These are phyloP conservation scores for Halocynthia aurantium DNA, from an alignment of 23 tunicate genomes.

Conservation along the genomic window DNA sequence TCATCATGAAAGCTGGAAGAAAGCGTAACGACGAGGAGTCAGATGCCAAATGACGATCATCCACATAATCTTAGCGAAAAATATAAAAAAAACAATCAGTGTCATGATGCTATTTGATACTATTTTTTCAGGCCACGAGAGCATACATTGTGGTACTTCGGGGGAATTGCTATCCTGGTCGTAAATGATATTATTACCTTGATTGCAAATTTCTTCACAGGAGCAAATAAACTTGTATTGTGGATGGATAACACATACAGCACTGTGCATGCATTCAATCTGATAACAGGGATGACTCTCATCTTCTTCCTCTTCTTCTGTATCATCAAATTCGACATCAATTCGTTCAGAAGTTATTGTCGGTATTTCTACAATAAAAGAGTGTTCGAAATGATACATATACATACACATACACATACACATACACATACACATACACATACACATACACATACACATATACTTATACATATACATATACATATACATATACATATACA, in stretches of 20 bases:
- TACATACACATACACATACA: not conserved
- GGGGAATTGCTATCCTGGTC: no score
- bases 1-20: no score
- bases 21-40: no score
- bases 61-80: no score
- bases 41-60: no score
- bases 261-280: slow-evolving; percentile 28
- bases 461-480: not conserved
- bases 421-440: no score
- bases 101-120: no score
- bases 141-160: no score
- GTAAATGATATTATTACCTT: slow-evolving; percentile 11
- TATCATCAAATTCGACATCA: not conserved
- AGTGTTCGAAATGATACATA: not conserved
- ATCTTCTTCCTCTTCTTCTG: not conserved
- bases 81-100: no score
- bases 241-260: slow-evolving; percentile 26
- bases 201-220: slow-evolving; percentile 39
- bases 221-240: slow-evolving; percentile 37
- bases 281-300: slow-evolving; percentile 25
- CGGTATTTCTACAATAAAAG: not conserved
- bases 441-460: not conserved
- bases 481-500: not conserved
- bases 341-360: not conserved
- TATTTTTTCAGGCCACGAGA: no score